Percentiles rank a stretch among this genome's conserved stretches.
Conservation (phyloP, 1,140 invertebrate genomes). For the Tenebrio molitor region DNA sequence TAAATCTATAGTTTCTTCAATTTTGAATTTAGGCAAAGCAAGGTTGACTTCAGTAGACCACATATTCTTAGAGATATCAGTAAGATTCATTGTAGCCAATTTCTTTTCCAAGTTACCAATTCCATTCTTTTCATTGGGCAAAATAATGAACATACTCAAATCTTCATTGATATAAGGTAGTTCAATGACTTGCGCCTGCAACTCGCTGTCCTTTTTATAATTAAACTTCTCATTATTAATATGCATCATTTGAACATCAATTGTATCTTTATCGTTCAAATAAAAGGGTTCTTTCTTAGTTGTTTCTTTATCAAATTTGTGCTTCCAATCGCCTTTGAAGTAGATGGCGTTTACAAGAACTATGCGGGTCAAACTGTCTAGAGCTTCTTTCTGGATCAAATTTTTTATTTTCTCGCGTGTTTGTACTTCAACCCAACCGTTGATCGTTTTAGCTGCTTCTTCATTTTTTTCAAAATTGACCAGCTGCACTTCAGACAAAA, state of each 20-base stretch:
- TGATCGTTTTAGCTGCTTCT: constrained; percentile 71
- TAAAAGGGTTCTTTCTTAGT: constrained; percentile 68
- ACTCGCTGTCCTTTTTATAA: constrained; percentile 68
- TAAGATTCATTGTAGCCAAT: constrained; percentile 56
- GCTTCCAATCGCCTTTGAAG: constrained; percentile 68
- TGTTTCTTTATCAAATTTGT: constrained; percentile 69
- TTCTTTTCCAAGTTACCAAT: constrained; percentile 63
- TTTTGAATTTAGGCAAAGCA: constrained; percentile 79
- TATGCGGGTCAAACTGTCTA: constrained; percentile 71
- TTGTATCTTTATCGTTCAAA: constrained; percentile 62
- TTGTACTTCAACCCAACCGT: constrained; percentile 79
- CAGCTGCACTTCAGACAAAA: constrained; percentile 69
- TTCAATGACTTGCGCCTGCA: constrained; percentile 71
- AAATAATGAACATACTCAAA: constrained; percentile 75
- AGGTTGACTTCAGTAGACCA: constrained; percentile 57
- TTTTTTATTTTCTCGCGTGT: constrained; percentile 82
- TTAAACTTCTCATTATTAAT: constrained; percentile 69
- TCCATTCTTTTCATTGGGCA: constrained; percentile 73
- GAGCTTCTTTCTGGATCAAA: constrained; percentile 71
- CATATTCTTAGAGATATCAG: constrained; percentile 56
- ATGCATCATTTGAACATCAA: constrained; percentile 77
- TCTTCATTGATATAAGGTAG: constrained; percentile 72
- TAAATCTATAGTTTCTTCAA: constrained; percentile 75
- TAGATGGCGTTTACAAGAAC: constrained; percentile 82
- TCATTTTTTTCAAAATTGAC: constrained; percentile 70